phyloP scores from a whole-genome alignment of 2,113 vertebrate species.

The Psophia crepitans region DNA sequence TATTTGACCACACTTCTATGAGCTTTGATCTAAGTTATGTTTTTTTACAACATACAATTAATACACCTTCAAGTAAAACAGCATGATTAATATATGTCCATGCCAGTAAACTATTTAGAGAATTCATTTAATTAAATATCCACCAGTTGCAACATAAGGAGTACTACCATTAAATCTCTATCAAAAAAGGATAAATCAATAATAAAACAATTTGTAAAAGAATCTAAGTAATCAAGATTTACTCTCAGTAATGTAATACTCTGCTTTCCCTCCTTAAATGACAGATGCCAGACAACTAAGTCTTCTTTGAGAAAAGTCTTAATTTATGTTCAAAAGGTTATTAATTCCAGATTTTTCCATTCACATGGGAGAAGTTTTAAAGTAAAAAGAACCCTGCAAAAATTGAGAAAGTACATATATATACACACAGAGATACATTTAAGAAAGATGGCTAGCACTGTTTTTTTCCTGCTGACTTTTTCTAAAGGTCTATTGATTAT shows the following conservation, averaged over 20 bases:
- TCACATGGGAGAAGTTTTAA: neutral
- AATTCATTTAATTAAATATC: neutral
- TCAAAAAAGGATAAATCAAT: neutral
- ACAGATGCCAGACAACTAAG: neutral
- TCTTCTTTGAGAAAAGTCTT: neutral
- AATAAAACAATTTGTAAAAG: neutral
- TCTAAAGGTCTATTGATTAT: neutral
- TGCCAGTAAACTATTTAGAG: neutral
- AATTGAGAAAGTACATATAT: neutral
- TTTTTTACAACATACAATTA: slow-evolving; percentile 16
- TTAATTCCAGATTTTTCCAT: neutral
- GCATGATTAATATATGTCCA: neutral
- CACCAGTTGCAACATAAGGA: neutral
- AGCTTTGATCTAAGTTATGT: neutral
- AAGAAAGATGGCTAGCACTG: neutral
- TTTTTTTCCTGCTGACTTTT: neutral
- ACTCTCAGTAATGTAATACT: neutral
- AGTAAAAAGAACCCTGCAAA: neutral
- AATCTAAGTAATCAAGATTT: neutral
- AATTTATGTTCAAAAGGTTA: neutral
- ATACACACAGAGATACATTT: neutral
- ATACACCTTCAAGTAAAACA: slow-evolving; percentile 5
- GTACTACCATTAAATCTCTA: neutral
- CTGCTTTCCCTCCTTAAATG: neutral
- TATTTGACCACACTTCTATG: neutral